Base-by-base conservation (phyloP, 2,113 vertebrate species). In the Circaetus gallicus region DNA sequence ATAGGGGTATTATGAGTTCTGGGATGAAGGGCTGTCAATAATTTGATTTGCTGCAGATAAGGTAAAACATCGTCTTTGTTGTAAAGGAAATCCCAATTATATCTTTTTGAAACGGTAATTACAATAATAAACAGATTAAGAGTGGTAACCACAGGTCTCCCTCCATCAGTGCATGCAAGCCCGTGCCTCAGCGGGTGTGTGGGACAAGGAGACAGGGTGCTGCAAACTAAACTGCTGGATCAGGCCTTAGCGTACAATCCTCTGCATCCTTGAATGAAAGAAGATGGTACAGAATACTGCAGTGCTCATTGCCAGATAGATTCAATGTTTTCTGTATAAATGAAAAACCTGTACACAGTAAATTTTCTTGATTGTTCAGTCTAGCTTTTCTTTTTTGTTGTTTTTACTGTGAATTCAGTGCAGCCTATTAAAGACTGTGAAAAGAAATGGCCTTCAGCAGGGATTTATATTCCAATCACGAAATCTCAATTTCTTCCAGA, bases 1-100 rank as follows among this genome's bases (percentile, higher is more conserved):
- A 78, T 11, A 80, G 29, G n/a, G 56, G 89, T 91, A 91, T 95
- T 93, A 85, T 29, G 62, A 93, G 49, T 77, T 86, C 80, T 84
- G 72, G 72, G 61, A 82, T 32, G 55, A 95, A 89, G 62, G 88
- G 77, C 61, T 90, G 78, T 85, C 90, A 96, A 89, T 90, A 89
- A 66, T 52, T 89, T 63, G 7, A 47, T 93, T 87, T 85, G 38
- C 55, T 90, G 89, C 73, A 70, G 82, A 70, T 58, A 95, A 91
- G 81, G 81, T 70, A 85, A 79, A 91, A 83, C 32, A 29, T 2
- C n/a, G 15, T 52, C 42, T 70, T 82, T 86, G 49, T 70, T 80
- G 66, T 53, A 84, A 90, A 67, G 81, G 52, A 62, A 93, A 84
- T 93, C 73, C 50, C 76, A 63, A 19, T 43, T 78, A 45, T 59